Evolutionary conservation across 2,888 invertebrate genomes (phyloP), one percentile per base, ranked within the genome.

Genomic region (Hesperia comma): DNA sequence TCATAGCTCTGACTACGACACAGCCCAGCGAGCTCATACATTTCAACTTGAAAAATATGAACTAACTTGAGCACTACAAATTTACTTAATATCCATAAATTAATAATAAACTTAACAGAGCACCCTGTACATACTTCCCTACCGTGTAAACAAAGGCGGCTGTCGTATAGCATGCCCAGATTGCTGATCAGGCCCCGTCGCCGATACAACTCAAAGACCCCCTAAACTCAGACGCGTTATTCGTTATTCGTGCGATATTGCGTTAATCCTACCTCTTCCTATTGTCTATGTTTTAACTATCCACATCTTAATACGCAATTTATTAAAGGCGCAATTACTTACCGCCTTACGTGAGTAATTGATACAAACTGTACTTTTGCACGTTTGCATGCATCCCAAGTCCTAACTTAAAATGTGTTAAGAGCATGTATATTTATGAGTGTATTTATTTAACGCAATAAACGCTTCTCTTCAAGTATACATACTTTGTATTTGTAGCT

Each of bases 141-240:
- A 49, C 19, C 19, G 49, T 49, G 49, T 19, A 19, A 49, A 49
- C 49, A 49, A 49, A 19, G 49, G 49, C 49, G 49, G 49, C 49
- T 49, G 49, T 49, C 49, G 17, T 49, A 49, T 49, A 49, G 49
- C 49, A 49, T 49, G 49, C 49, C 49, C 49, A 49, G 49, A 49
- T 49, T 49, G 49, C 3, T 12, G 19, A 4, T 21, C 49, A 19
- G 19, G 17, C 17, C 49, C 4, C 49, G 17, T 49, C 49, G 19
- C 14, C 49, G 10, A 49, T 19, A 49, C 8, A 17, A 46, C 49
- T 49, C 17, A 15, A 37, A 37, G 12, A 7, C 46, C 46, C n/a
- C 14, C 6, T 46, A 46, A 14, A 15, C 5, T 15, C 49, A 49
- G 19, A 12, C 49, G 49, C 49, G 49, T 49, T 49, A 49, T 49